A percentile compares a stretch with the other conserved stretches of the same genome.
Conservation (phyloP, 2,797 vertebrate species). For the Pteronotus mesoamericanus region DNA sequence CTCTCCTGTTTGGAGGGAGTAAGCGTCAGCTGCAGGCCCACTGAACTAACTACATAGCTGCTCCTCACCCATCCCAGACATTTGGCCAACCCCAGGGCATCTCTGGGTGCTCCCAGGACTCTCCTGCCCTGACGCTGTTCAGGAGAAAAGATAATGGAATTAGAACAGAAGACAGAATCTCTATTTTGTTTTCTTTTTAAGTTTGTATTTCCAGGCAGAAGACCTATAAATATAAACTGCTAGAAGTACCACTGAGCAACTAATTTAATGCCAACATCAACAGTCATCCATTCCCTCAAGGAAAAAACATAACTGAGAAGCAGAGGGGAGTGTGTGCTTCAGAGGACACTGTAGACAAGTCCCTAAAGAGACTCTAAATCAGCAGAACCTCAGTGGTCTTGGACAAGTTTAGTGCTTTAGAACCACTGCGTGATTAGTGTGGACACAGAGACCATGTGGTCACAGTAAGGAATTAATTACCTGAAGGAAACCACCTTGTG, state of each 20-base stretch:
- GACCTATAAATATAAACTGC: slow-evolving; percentile 24
- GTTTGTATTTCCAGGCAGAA: slow-evolving; percentile 25
- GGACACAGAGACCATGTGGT: slow-evolving; percentile 57
- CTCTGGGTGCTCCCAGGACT: not conserved
- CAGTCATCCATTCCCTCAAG: not conserved
- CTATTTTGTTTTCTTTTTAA: slow-evolving; percentile 25
- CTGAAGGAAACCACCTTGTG: slow-evolving; percentile 55
- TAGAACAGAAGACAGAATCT: slow-evolving; percentile 19
- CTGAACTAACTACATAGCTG: slow-evolving; percentile 37
- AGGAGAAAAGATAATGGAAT: slow-evolving; percentile 19
- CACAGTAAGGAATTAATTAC: slow-evolving; percentile 69
- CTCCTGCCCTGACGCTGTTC: not conserved
- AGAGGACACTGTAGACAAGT: not conserved
- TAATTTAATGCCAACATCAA: slow-evolving; percentile 24
- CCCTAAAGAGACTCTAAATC: not conserved
- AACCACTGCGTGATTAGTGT: slow-evolving; percentile 34
- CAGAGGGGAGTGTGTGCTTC: not conserved
- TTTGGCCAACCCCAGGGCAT: slow-evolving; percentile 41
- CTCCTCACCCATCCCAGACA: not conserved
- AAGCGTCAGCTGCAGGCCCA: not conserved
- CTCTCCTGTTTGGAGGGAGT: not conserved
- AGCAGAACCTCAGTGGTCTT: not conserved
- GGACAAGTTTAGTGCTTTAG: slow-evolving; percentile 18
- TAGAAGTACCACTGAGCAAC: not conserved
- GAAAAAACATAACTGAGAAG: not conserved